A percentile compares a stretch with the other conserved stretches of the same genome.
These are phyloP conservation scores for Rattus rattus DNA, from an alignment of 2,113 vertebrate species.

Conservation along the genomic window DNA sequence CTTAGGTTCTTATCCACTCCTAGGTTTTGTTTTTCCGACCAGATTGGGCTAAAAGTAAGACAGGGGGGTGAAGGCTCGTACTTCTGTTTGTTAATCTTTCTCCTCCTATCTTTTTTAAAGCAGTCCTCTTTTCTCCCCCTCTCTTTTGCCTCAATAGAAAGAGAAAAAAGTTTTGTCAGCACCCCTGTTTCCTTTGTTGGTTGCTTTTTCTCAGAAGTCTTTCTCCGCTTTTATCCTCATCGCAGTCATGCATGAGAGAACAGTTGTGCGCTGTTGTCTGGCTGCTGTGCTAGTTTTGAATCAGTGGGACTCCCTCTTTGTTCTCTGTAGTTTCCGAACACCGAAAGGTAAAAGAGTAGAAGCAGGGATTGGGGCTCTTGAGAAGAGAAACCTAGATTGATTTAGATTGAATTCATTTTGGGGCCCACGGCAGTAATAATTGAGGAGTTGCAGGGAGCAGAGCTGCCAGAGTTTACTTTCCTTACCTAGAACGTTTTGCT, in stretches of 20 bases:
- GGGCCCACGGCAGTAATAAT: conserved; percentile 83
- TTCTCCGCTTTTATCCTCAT: conserved; percentile 98
- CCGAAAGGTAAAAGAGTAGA: conserved; percentile 97
- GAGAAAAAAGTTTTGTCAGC: conserved; percentile 96
- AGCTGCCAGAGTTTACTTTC: conserved; percentile 63
- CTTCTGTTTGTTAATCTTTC: conserved; percentile 94
- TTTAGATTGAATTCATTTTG: conserved; percentile 88
- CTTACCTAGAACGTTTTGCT: conserved; percentile 65
- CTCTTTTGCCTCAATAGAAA: conserved; percentile 92
- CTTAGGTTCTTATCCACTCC: conserved; percentile 60
- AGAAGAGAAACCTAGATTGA: conserved; percentile 93
- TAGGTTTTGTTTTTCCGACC: conserved; percentile 69
- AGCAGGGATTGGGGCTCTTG: conserved; percentile 93
- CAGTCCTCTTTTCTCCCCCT: conserved; percentile 82
- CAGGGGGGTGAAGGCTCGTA: conserved; percentile 88
- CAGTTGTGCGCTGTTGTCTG: conserved; percentile 99
- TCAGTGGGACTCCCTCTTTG: conserved; percentile 97
- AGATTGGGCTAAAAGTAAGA: conserved; percentile 83
- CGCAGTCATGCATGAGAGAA: conserved; percentile 99
- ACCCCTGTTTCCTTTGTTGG: conserved; percentile 97
- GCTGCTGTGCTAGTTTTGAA: conserved; percentile 98
- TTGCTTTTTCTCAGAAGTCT: conserved; percentile 96
- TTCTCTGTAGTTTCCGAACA: conserved; percentile 97
- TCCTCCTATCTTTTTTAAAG: conserved; percentile 89
- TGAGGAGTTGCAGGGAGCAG: conserved; percentile 77